phyloP scores from a whole-genome alignment of 2,797 vertebrate genomes.

The Spea hammondii region DNA sequence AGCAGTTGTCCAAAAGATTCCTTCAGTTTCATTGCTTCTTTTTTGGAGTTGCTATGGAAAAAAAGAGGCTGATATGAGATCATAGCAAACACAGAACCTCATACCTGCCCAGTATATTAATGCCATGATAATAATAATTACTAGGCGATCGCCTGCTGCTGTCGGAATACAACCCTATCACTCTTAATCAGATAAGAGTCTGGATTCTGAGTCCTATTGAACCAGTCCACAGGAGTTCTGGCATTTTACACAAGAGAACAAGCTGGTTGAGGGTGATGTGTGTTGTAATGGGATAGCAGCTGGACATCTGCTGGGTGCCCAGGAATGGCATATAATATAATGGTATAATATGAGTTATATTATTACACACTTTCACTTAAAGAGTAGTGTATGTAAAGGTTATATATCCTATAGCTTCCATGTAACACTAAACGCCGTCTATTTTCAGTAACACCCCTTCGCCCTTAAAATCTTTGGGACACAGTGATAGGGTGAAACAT shows the following conservation, averaged over 20 bases:
- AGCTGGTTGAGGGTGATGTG: background rate
- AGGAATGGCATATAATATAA: too few species aligned
- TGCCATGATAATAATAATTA: too few species aligned
- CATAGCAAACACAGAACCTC: background rate
- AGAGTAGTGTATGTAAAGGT: too few species aligned
- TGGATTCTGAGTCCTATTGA: background rate
- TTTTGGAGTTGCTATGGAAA: slow-evolving; percentile 60
- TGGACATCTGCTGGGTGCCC: background rate
- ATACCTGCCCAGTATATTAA: too few species aligned
- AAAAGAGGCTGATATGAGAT: background rate
- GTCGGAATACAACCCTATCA: background rate
- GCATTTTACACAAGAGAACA: background rate
- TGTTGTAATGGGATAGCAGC: background rate
- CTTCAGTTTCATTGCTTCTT: slow-evolving; percentile 68
- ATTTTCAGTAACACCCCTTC: too few species aligned
- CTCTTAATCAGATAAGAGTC: background rate
- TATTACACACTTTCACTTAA: too few species aligned
- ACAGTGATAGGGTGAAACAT: too few species aligned
- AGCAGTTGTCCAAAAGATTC: slow-evolving; percentile 71
- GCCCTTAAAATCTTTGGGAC: too few species aligned
- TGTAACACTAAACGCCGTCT: too few species aligned
- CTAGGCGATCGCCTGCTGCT: background rate
- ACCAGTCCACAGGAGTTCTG: too few species aligned
- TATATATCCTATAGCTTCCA: too few species aligned
- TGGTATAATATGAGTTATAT: too few species aligned